Percentiles rank a stretch among this genome's conserved stretches.
phyloP scores from a whole-genome alignment of 1,140 invertebrate genomes.

The Rhagoletis pomonella region DNA sequence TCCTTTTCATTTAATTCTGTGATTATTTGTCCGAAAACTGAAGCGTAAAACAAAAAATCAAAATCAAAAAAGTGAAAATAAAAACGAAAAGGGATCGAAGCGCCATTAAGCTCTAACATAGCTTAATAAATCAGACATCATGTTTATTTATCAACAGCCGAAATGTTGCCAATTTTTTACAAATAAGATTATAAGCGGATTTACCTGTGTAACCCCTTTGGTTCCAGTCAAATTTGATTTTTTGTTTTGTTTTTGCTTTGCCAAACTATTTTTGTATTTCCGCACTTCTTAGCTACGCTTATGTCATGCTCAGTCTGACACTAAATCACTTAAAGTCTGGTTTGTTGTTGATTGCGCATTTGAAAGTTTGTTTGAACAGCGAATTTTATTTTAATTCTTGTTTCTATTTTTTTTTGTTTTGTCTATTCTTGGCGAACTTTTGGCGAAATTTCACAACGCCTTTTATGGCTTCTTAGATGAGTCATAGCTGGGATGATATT shows the following conservation, averaged over 20 bases:
- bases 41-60: neutral
- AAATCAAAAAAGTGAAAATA: neutral
- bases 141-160: neutral
- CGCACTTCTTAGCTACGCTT: neutral
- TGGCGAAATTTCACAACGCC: constrained; percentile 6
- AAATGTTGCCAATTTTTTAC: constrained; percentile 18
- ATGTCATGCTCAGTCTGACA: constrained; percentile 6
- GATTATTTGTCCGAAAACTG: neutral
- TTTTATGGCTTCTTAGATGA: neutral
- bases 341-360: neutral
- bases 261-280: neutral
- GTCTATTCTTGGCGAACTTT: neutral
- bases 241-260: neutral
- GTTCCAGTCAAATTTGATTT: neutral
- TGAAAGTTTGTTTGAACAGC: constrained; percentile 11
- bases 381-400: neutral
- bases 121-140: neutral
- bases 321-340: neutral
- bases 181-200: neutral
- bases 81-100: neutral
- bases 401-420: neutral
- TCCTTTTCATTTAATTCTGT: no score
- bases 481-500: neutral
- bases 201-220: constrained; percentile 1
- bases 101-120: neutral